These are phyloP conservation scores for Sparidentex hasta DNA, from an alignment of 2,797 vertebrate species.

Conservation along the genomic window DNA sequence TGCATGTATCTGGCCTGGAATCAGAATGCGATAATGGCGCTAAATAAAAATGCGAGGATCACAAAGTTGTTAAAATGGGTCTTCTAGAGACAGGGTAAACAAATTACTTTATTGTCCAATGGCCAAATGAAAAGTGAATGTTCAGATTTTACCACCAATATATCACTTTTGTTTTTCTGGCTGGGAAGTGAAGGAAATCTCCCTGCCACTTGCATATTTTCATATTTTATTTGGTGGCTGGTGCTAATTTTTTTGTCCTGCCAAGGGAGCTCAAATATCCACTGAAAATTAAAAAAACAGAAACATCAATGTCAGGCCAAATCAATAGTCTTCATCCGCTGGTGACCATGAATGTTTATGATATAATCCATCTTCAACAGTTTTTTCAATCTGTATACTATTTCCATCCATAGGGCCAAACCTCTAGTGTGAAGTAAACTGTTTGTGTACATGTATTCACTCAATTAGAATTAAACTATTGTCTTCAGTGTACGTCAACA, in stretches of 20 bases:
- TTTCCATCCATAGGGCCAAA: neutral
- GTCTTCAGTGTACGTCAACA: slow-evolving; percentile 1
- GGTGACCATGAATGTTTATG: neutral
- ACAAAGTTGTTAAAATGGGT: neutral
- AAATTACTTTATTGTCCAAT: too few relatives aligned
- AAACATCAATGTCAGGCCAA: neutral
- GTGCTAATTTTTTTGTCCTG: too few relatives aligned
- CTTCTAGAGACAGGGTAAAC: too few relatives aligned
- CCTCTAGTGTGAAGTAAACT: neutral
- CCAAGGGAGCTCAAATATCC: too few relatives aligned
- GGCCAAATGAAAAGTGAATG: too few relatives aligned
- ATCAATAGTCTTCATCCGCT: neutral
- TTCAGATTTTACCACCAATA: too few relatives aligned
- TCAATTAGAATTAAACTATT: neutral
- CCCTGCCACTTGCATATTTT: neutral
- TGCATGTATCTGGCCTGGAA: too few relatives aligned
- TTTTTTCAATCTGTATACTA: neutral
- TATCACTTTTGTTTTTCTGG: too few relatives aligned
- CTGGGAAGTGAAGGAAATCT: neutral
- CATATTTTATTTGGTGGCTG: too few relatives aligned
- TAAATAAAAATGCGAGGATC: neutral
- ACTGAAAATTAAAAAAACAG: neutral
- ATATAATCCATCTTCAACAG: too few relatives aligned
- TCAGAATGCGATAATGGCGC: neutral
- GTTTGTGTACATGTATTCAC: slow-evolving; percentile 15